Conservation (phyloP, 2,113 vertebrate species). For the Butastur rufipennis region DNA sequence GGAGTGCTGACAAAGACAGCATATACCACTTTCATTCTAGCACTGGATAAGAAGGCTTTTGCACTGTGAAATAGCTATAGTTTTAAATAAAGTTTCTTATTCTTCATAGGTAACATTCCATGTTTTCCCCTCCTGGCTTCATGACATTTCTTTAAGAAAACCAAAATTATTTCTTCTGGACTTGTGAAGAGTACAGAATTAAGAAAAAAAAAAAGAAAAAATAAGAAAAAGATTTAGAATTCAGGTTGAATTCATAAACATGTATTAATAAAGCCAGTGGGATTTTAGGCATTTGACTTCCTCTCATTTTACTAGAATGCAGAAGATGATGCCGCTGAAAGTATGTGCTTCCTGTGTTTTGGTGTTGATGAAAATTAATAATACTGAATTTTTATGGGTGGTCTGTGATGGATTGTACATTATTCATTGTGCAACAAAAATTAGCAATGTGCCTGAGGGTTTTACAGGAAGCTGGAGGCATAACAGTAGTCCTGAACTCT, state of each 20-base stretch:
- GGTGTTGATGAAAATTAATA: background rate
- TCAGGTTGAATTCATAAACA: background rate
- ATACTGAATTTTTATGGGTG: background rate
- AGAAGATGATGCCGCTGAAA: background rate
- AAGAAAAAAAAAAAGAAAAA: background rate
- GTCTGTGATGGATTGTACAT: background rate
- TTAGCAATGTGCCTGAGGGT: background rate
- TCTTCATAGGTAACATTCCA: background rate
- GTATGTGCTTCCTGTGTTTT: background rate
- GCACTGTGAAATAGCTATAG: background rate
- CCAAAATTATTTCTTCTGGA: background rate
- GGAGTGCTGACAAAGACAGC: background rate
- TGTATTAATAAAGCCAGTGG: background rate
- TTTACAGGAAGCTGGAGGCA: background rate
- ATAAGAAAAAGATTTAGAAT: background rate
- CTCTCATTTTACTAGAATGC: background rate
- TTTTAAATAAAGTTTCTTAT: background rate
- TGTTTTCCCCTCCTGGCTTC: background rate
- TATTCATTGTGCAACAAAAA: background rate
- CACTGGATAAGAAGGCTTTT: background rate
- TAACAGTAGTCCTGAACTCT: background rate
- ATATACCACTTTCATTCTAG: background rate
- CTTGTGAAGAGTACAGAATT: background rate
- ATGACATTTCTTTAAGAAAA: background rate
- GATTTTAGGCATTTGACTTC: background rate